A percentile compares a stretch with the other conserved stretches of the same genome.
These are phyloP conservation scores for Atta cephalotes DNA, from an alignment of 1,140 invertebrate species.

Conservation along the genomic window DNA sequence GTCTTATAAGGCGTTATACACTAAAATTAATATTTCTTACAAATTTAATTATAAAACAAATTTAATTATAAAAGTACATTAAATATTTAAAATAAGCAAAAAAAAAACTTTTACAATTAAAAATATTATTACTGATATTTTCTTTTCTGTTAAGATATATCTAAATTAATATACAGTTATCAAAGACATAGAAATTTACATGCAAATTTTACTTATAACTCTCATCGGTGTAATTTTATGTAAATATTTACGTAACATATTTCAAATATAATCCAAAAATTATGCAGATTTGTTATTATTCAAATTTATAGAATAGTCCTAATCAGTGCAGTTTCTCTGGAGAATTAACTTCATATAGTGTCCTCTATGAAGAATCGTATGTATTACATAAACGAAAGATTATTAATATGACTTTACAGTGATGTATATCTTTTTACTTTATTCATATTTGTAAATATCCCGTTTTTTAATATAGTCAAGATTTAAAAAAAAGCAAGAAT, in stretches of 20 bases:
- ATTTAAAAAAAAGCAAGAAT: neutral
- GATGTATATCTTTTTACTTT: neutral
- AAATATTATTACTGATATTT: neutral
- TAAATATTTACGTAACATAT: slow-evolving; percentile 25
- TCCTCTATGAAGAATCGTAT: slow-evolving; percentile 21
- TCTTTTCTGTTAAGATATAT: neutral
- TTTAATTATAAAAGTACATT: neutral
- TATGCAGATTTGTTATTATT: slow-evolving; percentile 20
- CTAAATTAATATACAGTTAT: neutral
- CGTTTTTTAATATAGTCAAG: neutral
- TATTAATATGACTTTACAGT: neutral
- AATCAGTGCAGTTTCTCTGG: slow-evolving; percentile 9
- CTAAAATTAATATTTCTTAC: neutral
- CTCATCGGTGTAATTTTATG: neutral
- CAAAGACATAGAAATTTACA: slow-evolving; percentile 12
- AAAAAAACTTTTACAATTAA: neutral
- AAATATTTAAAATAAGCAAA: neutral
- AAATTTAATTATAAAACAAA: neutral
- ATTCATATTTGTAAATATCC: neutral
- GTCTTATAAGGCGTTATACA: neutral
- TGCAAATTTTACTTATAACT: slow-evolving; percentile 2
- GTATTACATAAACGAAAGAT: slow-evolving; percentile 11
- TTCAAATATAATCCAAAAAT: slow-evolving; percentile 17
- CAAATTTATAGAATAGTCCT: slow-evolving; percentile 16
- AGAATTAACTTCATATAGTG: slow-evolving; percentile 29